Evolutionary conservation across 2,797 vertebrate species (phyloP).

Genomic region (Aeoliscus strigatus): DNA sequence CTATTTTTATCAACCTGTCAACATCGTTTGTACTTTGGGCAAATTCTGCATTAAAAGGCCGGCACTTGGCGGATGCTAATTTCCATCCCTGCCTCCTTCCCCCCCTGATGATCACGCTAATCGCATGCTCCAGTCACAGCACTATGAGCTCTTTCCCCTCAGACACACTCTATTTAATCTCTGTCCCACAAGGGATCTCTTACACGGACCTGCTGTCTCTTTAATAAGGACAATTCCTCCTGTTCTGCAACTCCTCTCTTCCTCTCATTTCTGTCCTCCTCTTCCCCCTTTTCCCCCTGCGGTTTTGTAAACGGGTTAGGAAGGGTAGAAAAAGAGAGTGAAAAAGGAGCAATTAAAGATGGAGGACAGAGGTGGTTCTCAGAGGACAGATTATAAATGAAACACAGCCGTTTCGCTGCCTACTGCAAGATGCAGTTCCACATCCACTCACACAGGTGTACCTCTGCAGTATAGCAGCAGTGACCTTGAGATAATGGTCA

Average conservation of each 20-base stretch:
- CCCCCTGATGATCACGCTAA: slow-evolving; percentile 67
- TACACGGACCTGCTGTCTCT: slow-evolving; percentile 66
- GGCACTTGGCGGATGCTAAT: not conserved
- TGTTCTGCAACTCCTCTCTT: slow-evolving; percentile 44
- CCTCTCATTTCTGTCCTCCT: slow-evolving; percentile 26
- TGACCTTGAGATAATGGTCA: slow-evolving; percentile 53
- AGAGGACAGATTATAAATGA: slow-evolving; percentile 73
- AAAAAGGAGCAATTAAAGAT: slow-evolving; percentile 38
- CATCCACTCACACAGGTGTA: slow-evolving; percentile 54
- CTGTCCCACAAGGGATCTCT: slow-evolving; percentile 72
- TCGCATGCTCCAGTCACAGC: slow-evolving; percentile 61
- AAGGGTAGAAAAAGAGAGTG: slow-evolving; percentile 49
- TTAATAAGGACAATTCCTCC: slow-evolving; percentile 77
- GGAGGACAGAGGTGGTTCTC: slow-evolving; percentile 46
- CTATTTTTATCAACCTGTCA: too few species aligned
- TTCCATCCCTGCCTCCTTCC: slow-evolving; percentile 17
- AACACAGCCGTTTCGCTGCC: slow-evolving; percentile 61
- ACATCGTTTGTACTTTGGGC: too few species aligned
- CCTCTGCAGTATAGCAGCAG: slow-evolving; percentile 32
- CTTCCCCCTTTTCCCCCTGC: slow-evolving; percentile 40
- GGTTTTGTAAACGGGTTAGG: slow-evolving; percentile 49
- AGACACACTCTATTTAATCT: slow-evolving; percentile 78
- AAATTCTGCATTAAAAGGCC: too few species aligned
- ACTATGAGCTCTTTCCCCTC: slow-evolving; percentile 57
- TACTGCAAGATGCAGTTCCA: too few species aligned